A percentile compares a stretch with the other conserved stretches of the same genome.
These are phyloP conservation scores for Nipponia nippon DNA, from an alignment of 2,113 vertebrate species.

Conservation along the genomic window DNA sequence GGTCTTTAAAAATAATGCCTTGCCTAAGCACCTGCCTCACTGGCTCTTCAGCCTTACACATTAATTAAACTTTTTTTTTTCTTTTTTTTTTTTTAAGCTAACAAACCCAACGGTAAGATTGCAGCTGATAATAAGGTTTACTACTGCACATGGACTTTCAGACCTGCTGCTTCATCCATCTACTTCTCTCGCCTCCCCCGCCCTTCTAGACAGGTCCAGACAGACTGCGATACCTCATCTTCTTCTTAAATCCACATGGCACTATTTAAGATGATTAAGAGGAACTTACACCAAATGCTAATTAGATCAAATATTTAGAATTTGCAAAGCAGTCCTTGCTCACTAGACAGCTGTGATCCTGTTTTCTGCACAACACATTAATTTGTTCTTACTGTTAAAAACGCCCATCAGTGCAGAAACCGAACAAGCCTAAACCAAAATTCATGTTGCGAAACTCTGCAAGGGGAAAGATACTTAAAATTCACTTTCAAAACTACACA, in stretches of 20 bases:
- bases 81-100: not conserved
- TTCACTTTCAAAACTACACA: not conserved
- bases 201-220: not conserved
- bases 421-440: not conserved
- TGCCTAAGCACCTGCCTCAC: conserved; percentile 19
- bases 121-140: not conserved
- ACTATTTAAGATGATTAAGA: not conserved
- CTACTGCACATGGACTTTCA: not conserved
- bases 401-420: not conserved
- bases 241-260: not conserved
- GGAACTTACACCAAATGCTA: not conserved
- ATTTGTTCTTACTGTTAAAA: not conserved
- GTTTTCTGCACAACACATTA: not conserved
- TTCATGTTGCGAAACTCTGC: not conserved
- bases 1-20: conserved; percentile 5
- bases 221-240: not conserved
- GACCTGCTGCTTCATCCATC: not conserved
- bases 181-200: not conserved
- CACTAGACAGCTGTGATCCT: not conserved
- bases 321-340: not conserved
- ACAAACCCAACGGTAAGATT: not conserved
- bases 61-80: not conserved
- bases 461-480: not conserved
- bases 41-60: not conserved
- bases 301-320: not conserved